phyloP scores from a whole-genome alignment of 2,888 invertebrate genomes.

The Dusona sp. region DNA sequence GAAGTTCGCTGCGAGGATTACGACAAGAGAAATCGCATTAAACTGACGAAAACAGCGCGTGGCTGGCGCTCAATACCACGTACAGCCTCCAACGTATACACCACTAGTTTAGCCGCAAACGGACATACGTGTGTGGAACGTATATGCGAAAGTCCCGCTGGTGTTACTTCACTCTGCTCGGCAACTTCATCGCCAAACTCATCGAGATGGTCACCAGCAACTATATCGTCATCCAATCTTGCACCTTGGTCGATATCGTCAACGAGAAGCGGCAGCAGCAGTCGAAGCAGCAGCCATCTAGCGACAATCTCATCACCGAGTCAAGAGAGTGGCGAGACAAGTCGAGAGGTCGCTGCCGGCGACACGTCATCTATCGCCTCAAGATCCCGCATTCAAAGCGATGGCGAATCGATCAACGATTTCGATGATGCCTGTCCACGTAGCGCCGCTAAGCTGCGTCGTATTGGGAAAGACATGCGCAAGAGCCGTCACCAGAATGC shows the following conservation, averaged over 20 bases:
- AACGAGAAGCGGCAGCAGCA: conserved; percentile 41
- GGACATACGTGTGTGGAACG: conserved; percentile 69
- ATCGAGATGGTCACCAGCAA: conserved; percentile 67
- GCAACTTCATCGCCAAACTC: conserved; percentile 61
- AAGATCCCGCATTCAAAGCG: conserved; percentile 57
- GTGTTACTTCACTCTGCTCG: conserved; percentile 46
- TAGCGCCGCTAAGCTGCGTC: conserved; percentile 13
- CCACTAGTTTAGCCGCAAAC: conserved; percentile 50
- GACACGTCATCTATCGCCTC: conserved; percentile 45
- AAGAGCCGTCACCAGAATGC: conserved; percentile 27
- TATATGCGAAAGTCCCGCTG: conserved; percentile 51
- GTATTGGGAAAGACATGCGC: conserved; percentile 40
- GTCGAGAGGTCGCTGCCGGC: conserved; percentile 2
- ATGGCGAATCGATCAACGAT: conserved; percentile 53
- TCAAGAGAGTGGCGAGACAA: conserved; percentile 44
- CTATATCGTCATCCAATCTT: conserved; percentile 66
- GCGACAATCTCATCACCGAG: conserved; percentile 52
- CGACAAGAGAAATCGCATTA: conserved; percentile 93
- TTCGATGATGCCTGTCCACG: conserved; percentile 42
- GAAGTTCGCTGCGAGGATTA: conserved; percentile 95
- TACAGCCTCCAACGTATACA: conserved; percentile 86
- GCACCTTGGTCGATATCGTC: conserved; percentile 65
- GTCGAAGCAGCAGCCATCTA: conserved; percentile 35
- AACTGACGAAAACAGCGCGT: conserved; percentile 91
- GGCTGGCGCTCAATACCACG: conserved; percentile 94